These are phyloP conservation scores for Varanus salvator DNA, from an alignment of 2,113 vertebrate species.

Conservation along the genomic window DNA sequence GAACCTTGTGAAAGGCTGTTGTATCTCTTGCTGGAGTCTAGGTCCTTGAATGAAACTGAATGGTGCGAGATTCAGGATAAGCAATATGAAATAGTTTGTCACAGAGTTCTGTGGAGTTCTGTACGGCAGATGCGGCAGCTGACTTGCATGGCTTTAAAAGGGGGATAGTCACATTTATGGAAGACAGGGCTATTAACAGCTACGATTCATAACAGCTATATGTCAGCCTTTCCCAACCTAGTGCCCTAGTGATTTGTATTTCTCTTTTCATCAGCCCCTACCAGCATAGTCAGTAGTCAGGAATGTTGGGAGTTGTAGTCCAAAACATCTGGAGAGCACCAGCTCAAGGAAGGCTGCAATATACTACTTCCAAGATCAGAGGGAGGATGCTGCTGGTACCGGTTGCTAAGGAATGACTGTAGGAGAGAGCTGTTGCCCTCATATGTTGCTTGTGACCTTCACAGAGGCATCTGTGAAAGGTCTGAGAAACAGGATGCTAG, in stretches of 20 bases:
- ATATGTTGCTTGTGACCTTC: too few species aligned
- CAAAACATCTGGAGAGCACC: too few species aligned
- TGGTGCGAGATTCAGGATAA: neutral
- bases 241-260: too few species aligned
- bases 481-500: neutral
- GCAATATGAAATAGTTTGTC: neutral
- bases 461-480: too few species aligned
- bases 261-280: too few species aligned
- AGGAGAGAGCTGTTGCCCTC: neutral
- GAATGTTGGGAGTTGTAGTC: too few species aligned
- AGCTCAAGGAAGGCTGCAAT: neutral
- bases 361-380: neutral
- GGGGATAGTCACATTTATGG: neutral
- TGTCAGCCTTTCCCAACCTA: too few species aligned
- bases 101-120: neutral
- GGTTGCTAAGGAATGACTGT: neutral
- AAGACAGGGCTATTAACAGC: neutral
- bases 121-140: neutral
- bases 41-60: neutral
- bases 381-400: neutral
- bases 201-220: neutral
- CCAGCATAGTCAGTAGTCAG: too few species aligned
- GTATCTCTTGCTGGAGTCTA: neutral
- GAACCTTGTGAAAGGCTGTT: slow-evolving; percentile 43
- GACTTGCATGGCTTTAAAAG: too few species aligned